Evolutionary conservation across 1,140 invertebrate genomes (phyloP), one percentile per base, ranked within the genome.

Genomic region (Achatina immaculata): DNA sequence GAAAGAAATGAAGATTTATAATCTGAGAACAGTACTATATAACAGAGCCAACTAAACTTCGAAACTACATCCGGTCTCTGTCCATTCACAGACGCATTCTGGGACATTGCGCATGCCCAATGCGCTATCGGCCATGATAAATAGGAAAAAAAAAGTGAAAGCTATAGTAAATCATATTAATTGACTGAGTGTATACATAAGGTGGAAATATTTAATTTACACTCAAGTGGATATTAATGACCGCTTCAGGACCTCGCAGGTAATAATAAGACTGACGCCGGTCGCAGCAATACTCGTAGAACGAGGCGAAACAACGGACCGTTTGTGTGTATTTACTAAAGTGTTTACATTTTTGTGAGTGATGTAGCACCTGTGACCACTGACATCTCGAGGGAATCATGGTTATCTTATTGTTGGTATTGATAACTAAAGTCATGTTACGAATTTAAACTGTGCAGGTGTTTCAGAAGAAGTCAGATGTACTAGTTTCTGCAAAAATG

Each of bases 81-180:
- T 21, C 6, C 14, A 42, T 6, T 51, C 68, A 19, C 40, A 78
- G 76, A 58, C 58, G 76, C 58, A 78, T 68, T 66, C 36, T 78
- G 76, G 76, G 76, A 78, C 74, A 78, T 4, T 78, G 76, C 76
- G 76, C 76, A 78, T 78, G 76, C 76, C 48, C 76, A 78, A 62
- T n/a, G 24, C 6, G 45, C 42, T 45, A 42, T 78, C 76, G 48
- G 76, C 76, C 76, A 78, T 78, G 76, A 78, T 78, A 78, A 66
- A 78, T 48, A 78, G 66, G 48, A 77, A 65, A 77, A 72, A 72
- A 62, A n/a, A 65, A n/a, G 55, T 43, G 40, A 62, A 38, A 21
- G 21, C 24, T 40, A 42, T 62, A 65, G 21, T 36, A 38, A 34
- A 43, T 36, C 42, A 62, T 38, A 24, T 77, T 77, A 58, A 62